Percentiles rank a stretch among this genome's conserved stretches.
phyloP scores from a whole-genome alignment of 2,797 vertebrate genomes.

The Chaetophractus vellerosus region DNA sequence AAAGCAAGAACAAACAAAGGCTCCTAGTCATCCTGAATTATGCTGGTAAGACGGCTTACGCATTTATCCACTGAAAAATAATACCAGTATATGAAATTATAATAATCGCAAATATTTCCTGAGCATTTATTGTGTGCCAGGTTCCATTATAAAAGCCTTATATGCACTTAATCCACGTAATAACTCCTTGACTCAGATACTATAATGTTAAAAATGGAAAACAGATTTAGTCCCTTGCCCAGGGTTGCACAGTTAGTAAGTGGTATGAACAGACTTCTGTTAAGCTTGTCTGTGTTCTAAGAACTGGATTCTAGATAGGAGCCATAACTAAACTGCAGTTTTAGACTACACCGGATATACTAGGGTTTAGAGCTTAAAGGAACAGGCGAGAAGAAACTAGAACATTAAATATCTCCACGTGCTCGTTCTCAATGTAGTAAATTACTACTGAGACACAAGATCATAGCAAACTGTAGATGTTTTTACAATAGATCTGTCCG shows the following conservation, averaged over 20 bases:
- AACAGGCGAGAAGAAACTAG: not conserved
- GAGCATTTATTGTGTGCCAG: not conserved
- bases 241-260: not conserved
- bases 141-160: not conserved
- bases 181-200: not conserved
- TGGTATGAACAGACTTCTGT: not conserved
- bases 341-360: not conserved
- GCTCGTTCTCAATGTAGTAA: not conserved
- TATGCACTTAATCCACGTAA: not conserved
- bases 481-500: not conserved
- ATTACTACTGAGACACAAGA: not conserved
- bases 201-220: conserved; percentile 4
- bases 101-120: not conserved
- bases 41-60: not conserved
- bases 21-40: not conserved
- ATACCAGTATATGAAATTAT: not conserved
- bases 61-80: not conserved
- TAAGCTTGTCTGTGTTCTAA: not conserved
- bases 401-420: not conserved
- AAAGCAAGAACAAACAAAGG: not conserved
- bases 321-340: not conserved
- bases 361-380: not conserved
- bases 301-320: not conserved
- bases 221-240: not conserved
- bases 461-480: not conserved